phyloP scores from a whole-genome alignment of 2,797 vertebrate genomes.

The Argentina silus region DNA sequence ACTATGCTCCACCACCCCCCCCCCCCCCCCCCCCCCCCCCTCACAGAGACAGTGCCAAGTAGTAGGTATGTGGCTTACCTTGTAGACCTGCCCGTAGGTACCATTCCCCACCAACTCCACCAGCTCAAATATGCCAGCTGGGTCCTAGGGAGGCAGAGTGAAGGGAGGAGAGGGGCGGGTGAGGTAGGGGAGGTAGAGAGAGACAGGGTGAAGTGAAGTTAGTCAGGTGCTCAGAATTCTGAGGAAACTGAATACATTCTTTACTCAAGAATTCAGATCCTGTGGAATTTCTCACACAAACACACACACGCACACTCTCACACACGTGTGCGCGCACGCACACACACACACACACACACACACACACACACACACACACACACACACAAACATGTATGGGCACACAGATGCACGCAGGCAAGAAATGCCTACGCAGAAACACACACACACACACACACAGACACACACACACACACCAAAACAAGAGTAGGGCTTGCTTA shows the following conservation, averaged over 20 bases:
- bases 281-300: conserved; percentile 21
- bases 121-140: conserved; percentile 89
- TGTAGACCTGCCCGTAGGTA: conserved; percentile 89
- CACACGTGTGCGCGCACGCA: conserved; percentile 10
- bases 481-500: conserved; percentile 16
- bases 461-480: too few relatives aligned
- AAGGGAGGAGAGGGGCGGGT: conserved; percentile 16
- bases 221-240: conserved; percentile 6
- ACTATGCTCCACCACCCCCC: too few relatives aligned
- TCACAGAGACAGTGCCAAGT: too few relatives aligned
- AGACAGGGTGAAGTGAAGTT: not conserved
- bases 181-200: not conserved
- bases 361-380: conserved; percentile 17
- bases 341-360: conserved; percentile 36
- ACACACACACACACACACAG: conserved; percentile 8
- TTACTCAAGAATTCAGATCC: conserved; percentile 15
- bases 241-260: conserved; percentile 5
- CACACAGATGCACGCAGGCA: too few relatives aligned
- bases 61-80: conserved; percentile 70
- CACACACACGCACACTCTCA: conserved; percentile 18
- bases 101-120: conserved; percentile 91
- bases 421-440: too few relatives aligned
- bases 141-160: conserved; percentile 74
- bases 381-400: too few relatives aligned
- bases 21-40: too few relatives aligned